These are phyloP conservation scores for Diabrotica balteata DNA, from an alignment of 2,888 invertebrate genomes.

Conservation along the genomic window DNA sequence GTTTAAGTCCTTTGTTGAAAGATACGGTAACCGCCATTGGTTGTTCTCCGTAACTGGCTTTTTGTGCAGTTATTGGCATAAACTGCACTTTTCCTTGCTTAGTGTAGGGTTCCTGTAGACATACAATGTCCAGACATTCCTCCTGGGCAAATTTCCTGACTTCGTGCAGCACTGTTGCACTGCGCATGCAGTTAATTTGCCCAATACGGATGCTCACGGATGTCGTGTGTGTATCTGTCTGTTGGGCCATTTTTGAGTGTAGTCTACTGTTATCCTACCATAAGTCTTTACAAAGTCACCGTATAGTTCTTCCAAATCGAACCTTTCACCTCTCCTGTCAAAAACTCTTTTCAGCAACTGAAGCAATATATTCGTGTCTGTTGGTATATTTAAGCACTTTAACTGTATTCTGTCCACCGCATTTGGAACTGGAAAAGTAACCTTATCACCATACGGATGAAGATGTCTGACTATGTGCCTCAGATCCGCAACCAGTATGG, in stretches of 20 bases:
- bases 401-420: slow-evolving; percentile 4
- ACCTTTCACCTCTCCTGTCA: neutral
- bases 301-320: slow-evolving; percentile 2
- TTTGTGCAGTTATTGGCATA: neutral
- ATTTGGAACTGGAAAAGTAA: neutral
- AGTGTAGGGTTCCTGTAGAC: slow-evolving; percentile 7
- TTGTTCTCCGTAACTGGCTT: neutral
- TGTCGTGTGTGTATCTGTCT: neutral
- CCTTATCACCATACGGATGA: neutral
- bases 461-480: slow-evolving; percentile 4
- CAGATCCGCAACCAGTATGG: neutral
- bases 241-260: neutral
- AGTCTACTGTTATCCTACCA: neutral
- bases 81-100: neutral
- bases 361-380: neutral
- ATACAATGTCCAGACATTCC: neutral
- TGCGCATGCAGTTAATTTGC: neutral
- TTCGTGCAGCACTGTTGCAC: neutral
- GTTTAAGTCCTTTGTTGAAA: neutral
- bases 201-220: neutral
- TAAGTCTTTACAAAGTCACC: slow-evolving; percentile 1
- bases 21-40: neutral
- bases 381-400: neutral
- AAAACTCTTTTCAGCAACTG: neutral
- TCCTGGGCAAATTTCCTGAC: neutral